A percentile compares a stretch with the other conserved stretches of the same genome.
phyloP scores from a whole-genome alignment of 2,888 invertebrate species.

The Nephrotoma flavescens region DNA sequence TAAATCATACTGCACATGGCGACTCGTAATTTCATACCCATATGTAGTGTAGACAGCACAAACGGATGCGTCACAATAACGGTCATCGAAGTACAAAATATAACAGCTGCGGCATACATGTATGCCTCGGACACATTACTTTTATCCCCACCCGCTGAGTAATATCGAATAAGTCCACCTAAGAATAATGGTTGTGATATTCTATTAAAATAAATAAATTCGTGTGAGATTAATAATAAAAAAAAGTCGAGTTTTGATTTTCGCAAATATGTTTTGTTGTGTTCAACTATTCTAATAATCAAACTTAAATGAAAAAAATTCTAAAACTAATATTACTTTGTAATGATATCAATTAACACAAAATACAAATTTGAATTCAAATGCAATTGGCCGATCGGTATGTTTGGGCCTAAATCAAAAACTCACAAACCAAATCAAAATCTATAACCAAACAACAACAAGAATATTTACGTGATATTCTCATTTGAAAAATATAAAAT shows the following conservation, averaged over 20 bases:
- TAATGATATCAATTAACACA: neutral
- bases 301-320: neutral
- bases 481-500: neutral
- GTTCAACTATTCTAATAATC: neutral
- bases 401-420: neutral
- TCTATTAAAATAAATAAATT: constrained; percentile 26
- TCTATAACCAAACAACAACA: neutral
- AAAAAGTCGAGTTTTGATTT: neutral
- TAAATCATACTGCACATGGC: constrained; percentile 55
- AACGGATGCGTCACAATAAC: constrained; percentile 77
- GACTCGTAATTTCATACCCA: constrained; percentile 53
- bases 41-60: constrained; percentile 56
- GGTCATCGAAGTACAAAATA: constrained; percentile 57
- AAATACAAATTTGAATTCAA: neutral
- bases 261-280: neutral
- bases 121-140: constrained; percentile 41
- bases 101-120: constrained; percentile 56
- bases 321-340: neutral
- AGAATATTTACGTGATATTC: constrained; percentile 4
- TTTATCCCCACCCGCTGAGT: constrained; percentile 20
- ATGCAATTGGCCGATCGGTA: neutral
- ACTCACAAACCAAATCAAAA: constrained; percentile 1
- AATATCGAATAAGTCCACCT: constrained; percentile 46
- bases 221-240: neutral
- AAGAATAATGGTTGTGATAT: constrained; percentile 48